These are phyloP conservation scores for Harpagifer antarcticus DNA, from an alignment of 2,797 vertebrate species.

Conservation along the genomic window DNA sequence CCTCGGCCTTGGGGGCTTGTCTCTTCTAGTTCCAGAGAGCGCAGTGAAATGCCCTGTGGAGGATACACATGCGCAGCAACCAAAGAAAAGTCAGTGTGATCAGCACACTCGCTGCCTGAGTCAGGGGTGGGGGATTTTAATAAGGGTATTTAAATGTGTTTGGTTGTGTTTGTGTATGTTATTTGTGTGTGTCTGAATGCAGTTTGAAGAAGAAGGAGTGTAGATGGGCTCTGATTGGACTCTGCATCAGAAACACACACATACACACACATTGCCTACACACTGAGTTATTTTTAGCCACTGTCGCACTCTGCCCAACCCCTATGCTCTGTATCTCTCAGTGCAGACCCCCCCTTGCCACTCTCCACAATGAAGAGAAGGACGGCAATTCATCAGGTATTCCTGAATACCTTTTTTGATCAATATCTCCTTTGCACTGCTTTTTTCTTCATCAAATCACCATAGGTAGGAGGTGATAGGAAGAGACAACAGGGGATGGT, in stretches of 20 bases:
- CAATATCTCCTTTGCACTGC: not conserved
- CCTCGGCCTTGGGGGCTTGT: constrained; percentile 75
- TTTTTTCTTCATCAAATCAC: not conserved
- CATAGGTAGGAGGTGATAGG: constrained; percentile 2
- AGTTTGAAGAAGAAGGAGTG: constrained; percentile 32
- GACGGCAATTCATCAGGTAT: constrained; percentile 42
- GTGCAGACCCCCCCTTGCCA: not conserved
- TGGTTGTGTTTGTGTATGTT: constrained; percentile 22
- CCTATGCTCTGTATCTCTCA: constrained; percentile 53
- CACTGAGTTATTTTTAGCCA: constrained; percentile 75
- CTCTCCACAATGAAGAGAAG: constrained; percentile 31
- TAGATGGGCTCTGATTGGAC: constrained; percentile 61
- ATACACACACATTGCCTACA: constrained; percentile 45
- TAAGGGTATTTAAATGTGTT: constrained; percentile 62
- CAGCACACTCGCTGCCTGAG: constrained; percentile 51
- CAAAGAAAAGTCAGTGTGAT: constrained; percentile 66
- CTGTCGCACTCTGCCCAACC: constrained; percentile 56
- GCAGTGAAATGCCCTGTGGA: constrained; percentile 77
- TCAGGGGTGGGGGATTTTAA: constrained; percentile 48
- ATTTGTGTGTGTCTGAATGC: constrained; percentile 18
- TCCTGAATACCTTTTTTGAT: not conserved
- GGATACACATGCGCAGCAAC: constrained; percentile 63
- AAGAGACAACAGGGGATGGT: constrained; percentile 19
- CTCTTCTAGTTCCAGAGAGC: constrained; percentile 74
- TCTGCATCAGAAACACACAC: constrained; percentile 22